Evolutionary conservation across 2,888 invertebrate genomes (phyloP), one percentile per base, ranked within the genome.

Genomic region (Lithosia quadra): DNA sequence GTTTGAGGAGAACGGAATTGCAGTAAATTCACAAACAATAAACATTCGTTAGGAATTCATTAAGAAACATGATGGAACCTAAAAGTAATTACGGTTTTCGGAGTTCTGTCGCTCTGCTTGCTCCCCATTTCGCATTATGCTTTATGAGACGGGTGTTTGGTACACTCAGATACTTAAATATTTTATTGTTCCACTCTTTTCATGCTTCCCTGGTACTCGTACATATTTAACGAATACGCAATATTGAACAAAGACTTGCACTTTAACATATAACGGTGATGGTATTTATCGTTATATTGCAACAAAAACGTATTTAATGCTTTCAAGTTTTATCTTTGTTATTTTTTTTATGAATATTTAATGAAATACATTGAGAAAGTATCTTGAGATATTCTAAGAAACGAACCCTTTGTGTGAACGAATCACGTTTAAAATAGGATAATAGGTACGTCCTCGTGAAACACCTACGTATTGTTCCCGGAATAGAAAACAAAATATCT

Each of bases 191-290:
- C 74, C 76, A 69, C 81, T 81, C 79, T 78, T 80, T 81, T 81
- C 84, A 85, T 88, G 86, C 85, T 86, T 81, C 80, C 83, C 76
- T 85, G 79, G 85, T 89, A 85, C 85, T 85, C 78, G 85, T 89
- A 85, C 85, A 89, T 89, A 86, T 86, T 86, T 86, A 85, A 88
- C 76, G 81, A 82, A 65, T 63, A 75, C 60, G 81, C 80, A 76
- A 80, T 84, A 78, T 83, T 80, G 71, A 79, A 75, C 67, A 74
- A n/a, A 69, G 63, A 67, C 70, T 65, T n/a, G n/a, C 61, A 63
- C 61, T 73, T 57, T 71, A 75, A 69, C n/a, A n/a, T 69, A 67
- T 68, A 67, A 72, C 36, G 28, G n/a, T 28, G 36, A 70, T 49
- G 53, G 36, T 72, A 66, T 56, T 61, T 43, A 53, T 13, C 9